Evolutionary conservation across 2,888 invertebrate genomes (phyloP).

Genomic region (Eupithecia exiguata): DNA sequence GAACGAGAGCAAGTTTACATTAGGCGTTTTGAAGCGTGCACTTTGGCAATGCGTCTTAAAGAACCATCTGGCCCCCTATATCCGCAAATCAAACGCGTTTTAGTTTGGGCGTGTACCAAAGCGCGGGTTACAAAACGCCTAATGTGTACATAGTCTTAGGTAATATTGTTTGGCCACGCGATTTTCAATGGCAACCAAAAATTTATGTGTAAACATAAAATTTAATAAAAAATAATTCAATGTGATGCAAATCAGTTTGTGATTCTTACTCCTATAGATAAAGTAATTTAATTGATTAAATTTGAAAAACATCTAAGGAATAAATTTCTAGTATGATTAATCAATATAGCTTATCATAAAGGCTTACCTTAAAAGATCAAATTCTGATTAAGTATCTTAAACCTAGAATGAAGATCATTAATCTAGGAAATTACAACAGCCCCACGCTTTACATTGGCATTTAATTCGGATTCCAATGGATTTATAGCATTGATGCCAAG

Average conservation of each 20-base stretch:
- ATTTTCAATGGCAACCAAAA: constrained; percentile 29
- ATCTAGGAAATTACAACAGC: constrained; percentile 2
- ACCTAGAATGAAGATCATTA: constrained; percentile 38
- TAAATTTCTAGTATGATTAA: constrained; percentile 12
- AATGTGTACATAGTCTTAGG: background rate
- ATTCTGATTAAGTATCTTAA: constrained; percentile 28
- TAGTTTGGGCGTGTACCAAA: background rate
- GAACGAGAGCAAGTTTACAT: background rate
- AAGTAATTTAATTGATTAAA: background rate
- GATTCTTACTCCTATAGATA: background rate
- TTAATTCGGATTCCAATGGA: background rate
- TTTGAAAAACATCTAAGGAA: background rate
- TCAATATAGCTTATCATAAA: constrained; percentile 24
- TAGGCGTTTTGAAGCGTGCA: background rate
- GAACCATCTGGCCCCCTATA: background rate
- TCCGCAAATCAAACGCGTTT: background rate
- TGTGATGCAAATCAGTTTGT: constrained; percentile 16
- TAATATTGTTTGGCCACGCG: constrained; percentile 46
- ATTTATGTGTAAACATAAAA: constrained; percentile 18
- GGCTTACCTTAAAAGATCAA: constrained; percentile 19
- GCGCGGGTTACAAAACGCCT: background rate
- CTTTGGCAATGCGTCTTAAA: background rate
- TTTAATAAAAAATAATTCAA: background rate
- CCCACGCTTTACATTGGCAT: background rate
- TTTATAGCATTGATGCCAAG: background rate